A percentile compares a stretch with the other conserved stretches of the same genome.
These are phyloP conservation scores for Sarcophaga caerulescens DNA, from an alignment of 2,888 invertebrate genomes.

Conservation along the genomic window DNA sequence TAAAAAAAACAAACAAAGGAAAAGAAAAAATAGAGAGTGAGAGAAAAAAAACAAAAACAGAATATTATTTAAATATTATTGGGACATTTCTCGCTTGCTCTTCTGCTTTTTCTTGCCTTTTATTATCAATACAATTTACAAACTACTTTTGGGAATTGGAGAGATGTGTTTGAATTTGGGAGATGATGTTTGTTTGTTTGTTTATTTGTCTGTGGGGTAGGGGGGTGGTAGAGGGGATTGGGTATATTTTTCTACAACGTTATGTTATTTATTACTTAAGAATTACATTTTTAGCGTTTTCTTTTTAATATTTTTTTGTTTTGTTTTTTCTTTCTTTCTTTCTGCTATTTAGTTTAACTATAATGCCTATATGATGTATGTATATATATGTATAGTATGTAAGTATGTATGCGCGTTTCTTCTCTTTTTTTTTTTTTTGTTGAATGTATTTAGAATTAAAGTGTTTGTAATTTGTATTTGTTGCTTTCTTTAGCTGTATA, in stretches of 20 bases:
- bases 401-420: neutral
- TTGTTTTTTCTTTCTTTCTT: slow-evolving; percentile 16
- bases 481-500: neutral
- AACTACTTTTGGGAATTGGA: slow-evolving; percentile 3
- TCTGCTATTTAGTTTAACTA: neutral
- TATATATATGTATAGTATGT: slow-evolving; percentile 32
- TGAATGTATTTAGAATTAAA: neutral
- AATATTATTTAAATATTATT: neutral
- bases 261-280: slow-evolving; percentile 26
- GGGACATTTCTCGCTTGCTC: neutral
- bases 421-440: slow-evolving; percentile 23
- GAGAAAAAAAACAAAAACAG: no score
- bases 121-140: slow-evolving; percentile 42
- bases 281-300: slow-evolving; percentile 31
- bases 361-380: slow-evolving; percentile 14
- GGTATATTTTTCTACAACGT: slow-evolving; percentile 50
- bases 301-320: slow-evolving; percentile 30
- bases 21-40: no score
- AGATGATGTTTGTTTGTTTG: neutral
- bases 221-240: neutral
- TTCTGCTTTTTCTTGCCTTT: neutral
- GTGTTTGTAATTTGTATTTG: slow-evolving; percentile 38
- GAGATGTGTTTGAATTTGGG: neutral
- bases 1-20: no score
- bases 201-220: neutral